Evolutionary conservation across 2,113 vertebrate species (phyloP), one percentile per base, ranked within the genome.

Genomic region (Naja naja): DNA sequence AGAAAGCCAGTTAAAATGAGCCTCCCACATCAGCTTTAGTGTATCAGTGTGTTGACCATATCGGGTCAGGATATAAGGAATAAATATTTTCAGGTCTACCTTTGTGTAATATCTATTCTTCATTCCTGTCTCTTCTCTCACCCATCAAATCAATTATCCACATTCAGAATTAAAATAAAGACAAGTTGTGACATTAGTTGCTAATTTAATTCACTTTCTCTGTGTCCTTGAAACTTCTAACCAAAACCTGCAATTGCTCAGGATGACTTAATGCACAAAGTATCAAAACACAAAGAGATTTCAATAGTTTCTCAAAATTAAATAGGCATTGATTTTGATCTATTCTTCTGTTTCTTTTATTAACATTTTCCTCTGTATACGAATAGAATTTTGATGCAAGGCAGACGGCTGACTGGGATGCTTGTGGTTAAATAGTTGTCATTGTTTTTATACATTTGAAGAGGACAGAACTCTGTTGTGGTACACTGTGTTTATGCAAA

Each of bases 141-240:
- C 22, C 23, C 55, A 47, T 47, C 23, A 81, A 94, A 74, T 95
- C 97, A 97, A 97, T 96, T 95, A 95, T 91, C 54, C 96, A 94
- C 94, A 96, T 96, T 95, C 89, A 94, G 95, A 94, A 97, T 96
- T 96, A 97, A 98, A 97, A 90, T 97, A 96, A 96, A 88, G 97
- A 95, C 52, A 96, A 97, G 92, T 89, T 95, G 25, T 93, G 96
- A 94, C 94, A 89, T 94, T 96, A 94, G 85, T 96, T 87, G 45
- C 95, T 97, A 97, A 96, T 97, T 97, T 96, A 97, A 97, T 97
- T 97, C 92, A 96, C 96, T 94, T 97, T 97, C 92, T 93, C 5
- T 2, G 1, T 97, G 96, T 92, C 96, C 94, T 98, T 98, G 96
- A 98, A 97, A 97, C 85, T 95, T 97, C 91, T 94, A n/a, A 95